These are phyloP conservation scores for Halictus quadricinctus DNA, from an alignment of 2,888 invertebrate species.

Conservation along the genomic window DNA sequence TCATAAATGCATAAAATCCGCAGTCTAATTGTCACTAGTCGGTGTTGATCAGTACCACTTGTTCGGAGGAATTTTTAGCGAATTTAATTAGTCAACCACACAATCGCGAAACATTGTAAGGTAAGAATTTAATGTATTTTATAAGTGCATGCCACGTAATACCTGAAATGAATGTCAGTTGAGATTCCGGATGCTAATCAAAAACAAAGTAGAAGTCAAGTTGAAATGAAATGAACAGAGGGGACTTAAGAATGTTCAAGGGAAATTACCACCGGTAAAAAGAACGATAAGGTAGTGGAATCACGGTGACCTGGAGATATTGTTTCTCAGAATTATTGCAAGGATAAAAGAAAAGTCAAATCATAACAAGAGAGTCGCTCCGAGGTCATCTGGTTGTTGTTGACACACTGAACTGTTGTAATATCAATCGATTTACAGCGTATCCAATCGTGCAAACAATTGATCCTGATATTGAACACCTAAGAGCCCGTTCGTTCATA, in stretches of 20 bases:
- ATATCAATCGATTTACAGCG: not conserved
- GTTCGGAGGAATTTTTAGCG: no score
- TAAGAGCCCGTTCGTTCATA: not conserved
- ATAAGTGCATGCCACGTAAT: not conserved
- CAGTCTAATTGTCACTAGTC: no score
- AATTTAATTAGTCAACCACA: not conserved
- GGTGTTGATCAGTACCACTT: no score
- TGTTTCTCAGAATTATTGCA: not conserved
- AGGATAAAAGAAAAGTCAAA: not conserved
- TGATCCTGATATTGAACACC: not conserved
- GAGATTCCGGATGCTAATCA: not conserved
- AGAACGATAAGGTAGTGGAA: constrained; percentile 13
- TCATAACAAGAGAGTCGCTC: not conserved
- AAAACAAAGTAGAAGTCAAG: not conserved
- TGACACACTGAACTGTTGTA: constrained; percentile 14
- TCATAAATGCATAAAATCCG: no score
- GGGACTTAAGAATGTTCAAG: constrained; percentile 5
- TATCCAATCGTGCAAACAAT: not conserved
- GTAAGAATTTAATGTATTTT: not conserved
- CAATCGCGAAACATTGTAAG: not conserved
- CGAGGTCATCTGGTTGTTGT: constrained; percentile 8
- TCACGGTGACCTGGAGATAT: not conserved
- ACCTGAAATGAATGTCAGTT: not conserved
- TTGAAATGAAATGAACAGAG: not conserved
- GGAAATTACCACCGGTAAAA: not conserved